These are phyloP conservation scores for Coreoperca whiteheadi DNA, from an alignment of 2,113 vertebrate genomes.

Conservation along the genomic window DNA sequence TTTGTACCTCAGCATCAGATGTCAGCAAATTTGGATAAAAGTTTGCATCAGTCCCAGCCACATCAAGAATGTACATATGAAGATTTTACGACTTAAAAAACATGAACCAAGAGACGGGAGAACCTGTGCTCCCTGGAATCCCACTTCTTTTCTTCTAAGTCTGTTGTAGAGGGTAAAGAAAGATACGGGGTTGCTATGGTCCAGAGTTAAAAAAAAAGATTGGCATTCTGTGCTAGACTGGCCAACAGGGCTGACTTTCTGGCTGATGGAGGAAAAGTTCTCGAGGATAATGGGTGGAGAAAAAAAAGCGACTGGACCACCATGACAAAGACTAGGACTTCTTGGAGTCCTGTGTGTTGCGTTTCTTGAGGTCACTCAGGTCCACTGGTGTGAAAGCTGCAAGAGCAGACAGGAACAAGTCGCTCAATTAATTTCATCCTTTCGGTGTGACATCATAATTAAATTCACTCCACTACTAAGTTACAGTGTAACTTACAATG, in stretches of 20 bases:
- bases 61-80: slow-evolving; percentile 59
- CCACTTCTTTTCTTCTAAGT: slow-evolving; percentile 64
- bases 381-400: slow-evolving; percentile 94
- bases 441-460: not conserved
- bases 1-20: slow-evolving; percentile 66
- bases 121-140: slow-evolving; percentile 59
- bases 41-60: slow-evolving; percentile 68
- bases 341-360: slow-evolving; percentile 91
- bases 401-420: slow-evolving; percentile 34
- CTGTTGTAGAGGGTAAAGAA: slow-evolving; percentile 46
- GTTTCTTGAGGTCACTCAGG: slow-evolving; percentile 92
- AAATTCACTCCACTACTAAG: not conserved
- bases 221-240: slow-evolving; percentile 71
- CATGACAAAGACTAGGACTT: slow-evolving; percentile 87
- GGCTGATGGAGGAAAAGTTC: slow-evolving; percentile 81
- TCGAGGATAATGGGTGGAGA: slow-evolving; percentile 71
- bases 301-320: slow-evolving; percentile 56
- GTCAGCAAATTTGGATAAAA: slow-evolving; percentile 62
- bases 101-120: slow-evolving; percentile 50
- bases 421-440: not conserved
- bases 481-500: slow-evolving; percentile 88
- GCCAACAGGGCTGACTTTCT: slow-evolving; percentile 75
- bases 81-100: slow-evolving; percentile 47
- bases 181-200: slow-evolving; percentile 47
- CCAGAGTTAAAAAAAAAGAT: slow-evolving; percentile 71